Conservation (phyloP, 1,140 invertebrate species). For the Wasmannia auropunctata region DNA sequence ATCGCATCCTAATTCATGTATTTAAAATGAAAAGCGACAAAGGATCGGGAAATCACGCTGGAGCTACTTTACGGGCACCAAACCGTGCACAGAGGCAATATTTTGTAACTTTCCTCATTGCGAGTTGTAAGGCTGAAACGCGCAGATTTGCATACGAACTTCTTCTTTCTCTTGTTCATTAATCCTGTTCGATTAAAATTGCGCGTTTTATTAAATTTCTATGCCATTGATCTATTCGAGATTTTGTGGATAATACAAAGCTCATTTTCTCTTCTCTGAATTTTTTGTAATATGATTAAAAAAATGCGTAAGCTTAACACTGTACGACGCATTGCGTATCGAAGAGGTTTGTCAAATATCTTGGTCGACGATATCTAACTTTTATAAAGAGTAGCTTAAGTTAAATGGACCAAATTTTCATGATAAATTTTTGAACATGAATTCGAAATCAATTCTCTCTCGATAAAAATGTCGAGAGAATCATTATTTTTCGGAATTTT, state of each 20-base stretch:
- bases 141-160: constrained; percentile 33
- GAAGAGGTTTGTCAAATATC: background rate
- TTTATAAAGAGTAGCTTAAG: background rate
- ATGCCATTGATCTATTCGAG: background rate
- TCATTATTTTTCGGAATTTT: background rate
- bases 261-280: background rate
- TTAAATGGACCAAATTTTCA: background rate
- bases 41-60: constrained; percentile 6
- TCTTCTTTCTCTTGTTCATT: background rate
- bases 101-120: constrained; percentile 52
- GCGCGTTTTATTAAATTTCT: constrained; percentile 30
- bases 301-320: background rate
- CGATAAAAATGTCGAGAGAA: background rate
- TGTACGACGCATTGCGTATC: background rate
- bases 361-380: background rate
- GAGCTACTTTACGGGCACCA: background rate
- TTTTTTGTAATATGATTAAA: constrained; percentile 6
- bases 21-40: constrained; percentile 33
- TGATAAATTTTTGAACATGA: background rate
- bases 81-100: constrained; percentile 29
- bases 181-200: background rate
- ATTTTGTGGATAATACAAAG: background rate
- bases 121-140: constrained; percentile 33
- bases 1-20: constrained; percentile 15
- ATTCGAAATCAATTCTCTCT: background rate